These are phyloP conservation scores for Hystrix brachyura DNA, from an alignment of 2,113 vertebrate genomes.

Conservation along the genomic window DNA sequence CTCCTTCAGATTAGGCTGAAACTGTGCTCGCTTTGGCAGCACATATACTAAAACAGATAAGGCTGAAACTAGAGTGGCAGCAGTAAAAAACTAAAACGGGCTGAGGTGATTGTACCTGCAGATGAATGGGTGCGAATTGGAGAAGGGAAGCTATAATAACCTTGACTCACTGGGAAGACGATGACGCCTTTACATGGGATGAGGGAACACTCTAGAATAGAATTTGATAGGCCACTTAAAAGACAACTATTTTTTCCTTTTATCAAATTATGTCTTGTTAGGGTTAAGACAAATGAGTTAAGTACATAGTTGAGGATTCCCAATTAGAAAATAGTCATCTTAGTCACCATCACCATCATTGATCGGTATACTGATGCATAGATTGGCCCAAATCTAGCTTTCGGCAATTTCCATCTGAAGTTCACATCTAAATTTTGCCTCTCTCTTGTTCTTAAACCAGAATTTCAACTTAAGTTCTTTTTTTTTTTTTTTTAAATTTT, in stretches of 20 bases:
- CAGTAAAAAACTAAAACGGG: conserved; percentile 28
- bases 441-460: conserved; percentile 29
- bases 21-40: too few species aligned
- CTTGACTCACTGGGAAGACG: neutral
- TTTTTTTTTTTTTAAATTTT: too few species aligned
- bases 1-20: neutral
- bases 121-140: neutral
- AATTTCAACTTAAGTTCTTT: conserved; percentile 47
- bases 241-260: conserved; percentile 19
- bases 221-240: conserved; percentile 53
- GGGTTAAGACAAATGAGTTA: conserved; percentile 32
- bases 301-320: conserved; percentile 28
- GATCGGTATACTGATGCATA: conserved; percentile 47
- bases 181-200: neutral
- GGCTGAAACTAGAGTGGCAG: neutral
- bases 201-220: neutral
- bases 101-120: neutral
- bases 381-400: conserved; percentile 4
- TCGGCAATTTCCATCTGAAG: conserved; percentile 33
- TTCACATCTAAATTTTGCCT: conserved; percentile 29
- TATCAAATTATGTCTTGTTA: conserved; percentile 43
- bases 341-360: conserved; percentile 34
- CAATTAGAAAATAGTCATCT: conserved; percentile 50
- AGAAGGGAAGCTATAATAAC: neutral
- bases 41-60: neutral